Percentiles rank a stretch among this genome's conserved stretches.
Evolutionary conservation across 2,797 vertebrate species (phyloP).

Genomic region (Tangara arthus): DNA sequence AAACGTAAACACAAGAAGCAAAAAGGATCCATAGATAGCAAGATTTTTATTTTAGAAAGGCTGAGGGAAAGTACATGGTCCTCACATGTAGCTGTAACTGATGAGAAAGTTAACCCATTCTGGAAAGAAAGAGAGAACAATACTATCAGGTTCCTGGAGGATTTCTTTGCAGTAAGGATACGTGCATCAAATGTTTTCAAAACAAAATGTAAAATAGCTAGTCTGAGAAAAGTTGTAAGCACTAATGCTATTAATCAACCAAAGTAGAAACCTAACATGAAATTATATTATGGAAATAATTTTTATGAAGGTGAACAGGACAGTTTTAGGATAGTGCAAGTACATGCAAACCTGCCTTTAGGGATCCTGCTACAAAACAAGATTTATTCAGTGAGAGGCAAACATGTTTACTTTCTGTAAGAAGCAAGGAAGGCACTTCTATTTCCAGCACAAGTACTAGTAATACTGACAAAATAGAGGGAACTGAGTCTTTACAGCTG

Average conservation of each 20-base stretch:
- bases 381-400: background rate
- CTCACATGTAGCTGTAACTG: background rate
- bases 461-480: background rate
- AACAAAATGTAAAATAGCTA: background rate
- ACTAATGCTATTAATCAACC: background rate
- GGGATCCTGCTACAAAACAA: background rate
- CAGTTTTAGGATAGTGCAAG: background rate
- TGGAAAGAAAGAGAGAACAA: background rate
- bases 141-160: background rate
- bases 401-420: background rate
- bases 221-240: background rate
- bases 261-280: background rate
- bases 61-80: background rate
- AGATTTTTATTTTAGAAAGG: constrained; percentile 8
- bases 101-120: background rate
- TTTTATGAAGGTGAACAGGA: background rate
- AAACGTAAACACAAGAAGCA: background rate
- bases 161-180: background rate
- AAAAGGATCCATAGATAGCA: background rate
- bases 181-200: background rate
- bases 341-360: background rate
- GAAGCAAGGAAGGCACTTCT: background rate
- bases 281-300: background rate
- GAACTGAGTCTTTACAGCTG: background rate
- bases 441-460: background rate